Evolutionary conservation across 2,888 invertebrate species (phyloP).

Genomic region (Xanthostigma xanthostigma): DNA sequence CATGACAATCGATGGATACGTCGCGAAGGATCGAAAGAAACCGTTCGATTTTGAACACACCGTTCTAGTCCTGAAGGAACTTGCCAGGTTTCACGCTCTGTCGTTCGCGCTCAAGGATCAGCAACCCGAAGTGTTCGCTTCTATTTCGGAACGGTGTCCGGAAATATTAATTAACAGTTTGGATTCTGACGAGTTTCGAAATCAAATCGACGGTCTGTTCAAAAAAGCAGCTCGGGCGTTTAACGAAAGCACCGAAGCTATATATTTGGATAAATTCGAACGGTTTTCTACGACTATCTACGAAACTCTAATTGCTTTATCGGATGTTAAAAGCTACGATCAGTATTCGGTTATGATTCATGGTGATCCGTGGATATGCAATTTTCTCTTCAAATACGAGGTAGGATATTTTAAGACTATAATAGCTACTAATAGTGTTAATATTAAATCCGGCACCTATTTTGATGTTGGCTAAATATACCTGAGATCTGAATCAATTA

Average conservation of each 20-base stretch:
- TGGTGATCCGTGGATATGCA: slow-evolving; percentile 18
- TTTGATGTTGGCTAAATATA: too few relatives aligned
- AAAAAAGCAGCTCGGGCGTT: slow-evolving; percentile 9
- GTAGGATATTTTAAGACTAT: not conserved
- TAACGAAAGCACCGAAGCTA: slow-evolving; percentile 7
- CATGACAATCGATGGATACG: slow-evolving; percentile 14
- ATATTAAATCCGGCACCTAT: too few relatives aligned
- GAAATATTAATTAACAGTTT: slow-evolving; percentile 11
- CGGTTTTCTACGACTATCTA: slow-evolving; percentile 7
- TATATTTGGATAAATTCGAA: slow-evolving; percentile 9
- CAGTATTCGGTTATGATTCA: slow-evolving; percentile 17
- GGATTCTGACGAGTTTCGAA: not conserved
- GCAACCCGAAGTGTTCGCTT: slow-evolving; percentile 15
- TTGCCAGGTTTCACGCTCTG: slow-evolving; percentile 21
- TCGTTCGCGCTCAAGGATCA: slow-evolving; percentile 19
- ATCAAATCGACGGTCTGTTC: not conserved
- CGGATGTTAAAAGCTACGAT: slow-evolving; percentile 9
- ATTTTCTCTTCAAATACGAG: slow-evolving; percentile 18
- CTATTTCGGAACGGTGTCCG: slow-evolving; percentile 9
- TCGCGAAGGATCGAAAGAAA: slow-evolving; percentile 13
- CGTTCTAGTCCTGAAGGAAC: slow-evolving; percentile 16
- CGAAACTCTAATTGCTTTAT: slow-evolving; percentile 1
- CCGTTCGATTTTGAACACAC: slow-evolving; percentile 19
- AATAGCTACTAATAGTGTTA: too few relatives aligned
- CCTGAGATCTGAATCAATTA: too few relatives aligned